These are phyloP conservation scores for Columba janthina DNA, from an alignment of 2,113 vertebrate genomes.

Conservation along the genomic window DNA sequence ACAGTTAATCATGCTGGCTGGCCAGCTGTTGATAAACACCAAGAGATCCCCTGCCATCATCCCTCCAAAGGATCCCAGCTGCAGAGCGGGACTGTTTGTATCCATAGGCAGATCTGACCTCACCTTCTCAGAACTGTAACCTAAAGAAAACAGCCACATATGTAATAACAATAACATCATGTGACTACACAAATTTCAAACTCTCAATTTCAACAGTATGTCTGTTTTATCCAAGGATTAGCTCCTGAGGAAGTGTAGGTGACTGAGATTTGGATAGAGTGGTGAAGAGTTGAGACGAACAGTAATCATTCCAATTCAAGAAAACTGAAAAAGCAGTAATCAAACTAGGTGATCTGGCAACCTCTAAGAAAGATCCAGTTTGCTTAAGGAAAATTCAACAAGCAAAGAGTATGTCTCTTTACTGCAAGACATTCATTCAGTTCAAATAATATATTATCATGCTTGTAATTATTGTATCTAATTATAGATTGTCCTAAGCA, in stretches of 20 bases:
- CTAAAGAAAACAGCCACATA: background rate
- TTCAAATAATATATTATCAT: background rate
- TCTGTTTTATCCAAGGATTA: background rate
- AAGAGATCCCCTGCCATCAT: background rate
- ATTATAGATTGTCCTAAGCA: constrained; percentile 26
- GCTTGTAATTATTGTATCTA: constrained; percentile 18
- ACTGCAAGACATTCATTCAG: background rate
- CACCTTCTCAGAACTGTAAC: background rate
- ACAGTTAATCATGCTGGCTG: background rate
- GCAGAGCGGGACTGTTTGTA: background rate
- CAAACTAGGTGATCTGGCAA: background rate
- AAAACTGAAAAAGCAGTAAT: background rate
- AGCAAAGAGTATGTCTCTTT: background rate
- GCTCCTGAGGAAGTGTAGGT: background rate
- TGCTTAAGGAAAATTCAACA: background rate
- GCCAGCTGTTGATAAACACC: background rate
- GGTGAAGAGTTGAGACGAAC: background rate
- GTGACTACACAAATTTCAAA: background rate
- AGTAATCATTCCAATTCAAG: background rate
- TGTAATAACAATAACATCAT: background rate
- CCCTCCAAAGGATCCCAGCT: background rate
- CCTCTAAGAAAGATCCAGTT: background rate
- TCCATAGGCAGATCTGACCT: background rate
- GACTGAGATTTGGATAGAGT: background rate
- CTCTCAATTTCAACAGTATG: background rate